These are phyloP conservation scores for Astreopora myriophthalma DNA, from an alignment of 64 coral and sea anemone species.

Conservation along the genomic window DNA sequence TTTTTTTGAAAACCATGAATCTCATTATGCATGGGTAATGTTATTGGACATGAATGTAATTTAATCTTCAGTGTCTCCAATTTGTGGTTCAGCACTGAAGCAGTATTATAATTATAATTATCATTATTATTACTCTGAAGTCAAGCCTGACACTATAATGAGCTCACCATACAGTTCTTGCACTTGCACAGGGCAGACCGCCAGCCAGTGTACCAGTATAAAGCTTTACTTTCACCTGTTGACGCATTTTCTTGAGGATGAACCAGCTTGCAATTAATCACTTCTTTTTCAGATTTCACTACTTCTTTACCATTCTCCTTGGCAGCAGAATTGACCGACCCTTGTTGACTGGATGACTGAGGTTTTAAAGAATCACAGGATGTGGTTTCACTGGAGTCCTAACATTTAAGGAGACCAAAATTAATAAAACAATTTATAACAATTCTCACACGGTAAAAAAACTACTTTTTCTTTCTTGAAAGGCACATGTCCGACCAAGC, in stretches of 20 bases:
- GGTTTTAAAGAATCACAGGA: not conserved
- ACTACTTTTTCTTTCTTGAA: no score
- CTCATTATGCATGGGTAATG: no score
- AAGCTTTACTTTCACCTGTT: slow-evolving; percentile 27
- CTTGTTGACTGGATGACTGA: not conserved
- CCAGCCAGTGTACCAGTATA: slow-evolving; percentile 92
- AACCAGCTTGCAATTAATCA: slow-evolving; percentile 63
- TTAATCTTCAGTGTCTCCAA: no score
- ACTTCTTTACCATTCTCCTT: not conserved
- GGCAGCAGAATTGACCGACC: not conserved
- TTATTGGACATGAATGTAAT: no score
- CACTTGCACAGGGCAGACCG: slow-evolving; percentile 86
- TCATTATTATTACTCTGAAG: not conserved
- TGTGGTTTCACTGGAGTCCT: not conserved
- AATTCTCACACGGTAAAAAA: no score
- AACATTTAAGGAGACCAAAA: not conserved
- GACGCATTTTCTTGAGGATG: slow-evolving; percentile 63
- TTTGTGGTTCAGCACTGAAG: no score
- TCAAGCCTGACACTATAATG: not conserved
- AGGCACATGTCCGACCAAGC: no score
- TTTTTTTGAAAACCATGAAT: no score
- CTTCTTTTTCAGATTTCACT: not conserved
- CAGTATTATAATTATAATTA: no score
- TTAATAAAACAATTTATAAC: not conserved
- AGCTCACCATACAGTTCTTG: slow-evolving; percentile 71